These are phyloP conservation scores for Sandelia bainsii DNA, from an alignment of 2,797 vertebrate species.

Conservation along the genomic window DNA sequence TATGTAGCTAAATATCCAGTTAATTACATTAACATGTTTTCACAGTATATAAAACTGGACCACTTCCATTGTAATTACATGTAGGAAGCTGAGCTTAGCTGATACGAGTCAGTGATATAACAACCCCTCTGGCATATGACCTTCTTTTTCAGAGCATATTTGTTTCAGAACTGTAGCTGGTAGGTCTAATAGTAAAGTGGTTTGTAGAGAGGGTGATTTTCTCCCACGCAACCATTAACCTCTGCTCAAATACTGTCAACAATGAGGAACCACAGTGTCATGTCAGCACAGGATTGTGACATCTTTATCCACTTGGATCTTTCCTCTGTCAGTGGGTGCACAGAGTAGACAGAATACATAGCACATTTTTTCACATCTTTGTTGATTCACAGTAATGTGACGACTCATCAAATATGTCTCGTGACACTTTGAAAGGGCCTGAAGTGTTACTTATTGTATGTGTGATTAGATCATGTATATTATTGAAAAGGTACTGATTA, in stretches of 20 bases:
- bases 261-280: background rate
- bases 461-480: too few relatives aligned
- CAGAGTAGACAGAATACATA: background rate
- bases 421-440: too few relatives aligned
- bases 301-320: slow-evolving; percentile 7
- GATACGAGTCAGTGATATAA: slow-evolving; percentile 17
- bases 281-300: slow-evolving; percentile 8
- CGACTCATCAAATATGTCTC: too few relatives aligned
- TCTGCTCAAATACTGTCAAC: slow-evolving; percentile 19
- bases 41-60: background rate
- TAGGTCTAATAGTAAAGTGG: background rate
- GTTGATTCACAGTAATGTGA: too few relatives aligned
- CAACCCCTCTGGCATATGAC: background rate
- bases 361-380: background rate
- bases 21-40: slow-evolving; percentile 9
- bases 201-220: slow-evolving; percentile 2
- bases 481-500: too few relatives aligned
- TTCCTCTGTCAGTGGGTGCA: background rate
- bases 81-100: background rate
- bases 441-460: too few relatives aligned
- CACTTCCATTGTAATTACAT: slow-evolving; percentile 8
- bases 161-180: background rate
- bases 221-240: slow-evolving; percentile 18
- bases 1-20: background rate
- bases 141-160: background rate